phyloP scores from a whole-genome alignment of 2,113 vertebrate genomes.

The Peromyscus californicus region DNA sequence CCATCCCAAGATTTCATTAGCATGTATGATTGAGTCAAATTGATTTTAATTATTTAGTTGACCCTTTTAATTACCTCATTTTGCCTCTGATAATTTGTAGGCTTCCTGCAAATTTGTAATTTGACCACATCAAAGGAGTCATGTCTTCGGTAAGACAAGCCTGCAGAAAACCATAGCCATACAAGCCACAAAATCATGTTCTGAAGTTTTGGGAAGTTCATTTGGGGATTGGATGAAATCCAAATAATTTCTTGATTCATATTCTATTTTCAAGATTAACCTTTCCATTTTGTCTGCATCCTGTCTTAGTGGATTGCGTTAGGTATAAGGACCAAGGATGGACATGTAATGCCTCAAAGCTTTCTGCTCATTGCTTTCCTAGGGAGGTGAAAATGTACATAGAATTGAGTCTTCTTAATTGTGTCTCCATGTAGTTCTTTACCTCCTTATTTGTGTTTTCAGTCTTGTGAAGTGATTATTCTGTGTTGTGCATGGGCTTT shows the following conservation, averaged over 20 bases:
- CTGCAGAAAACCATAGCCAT: neutral
- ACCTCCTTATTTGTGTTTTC: neutral
- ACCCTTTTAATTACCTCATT: constrained; percentile 64
- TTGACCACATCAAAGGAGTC: constrained; percentile 44
- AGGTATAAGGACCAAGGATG: neutral
- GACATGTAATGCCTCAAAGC: neutral
- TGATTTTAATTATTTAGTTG: constrained; percentile 67
- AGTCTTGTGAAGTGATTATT: neutral
- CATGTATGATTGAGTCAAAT: constrained; percentile 34
- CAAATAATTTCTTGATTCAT: neutral
- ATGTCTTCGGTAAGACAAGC: neutral
- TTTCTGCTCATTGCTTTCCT: neutral
- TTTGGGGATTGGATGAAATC: neutral
- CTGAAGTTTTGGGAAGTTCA: neutral
- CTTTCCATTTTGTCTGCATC: neutral
- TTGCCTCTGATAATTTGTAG: constrained; percentile 51
- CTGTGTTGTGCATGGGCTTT: neutral
- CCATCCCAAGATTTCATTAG: constrained; percentile 56
- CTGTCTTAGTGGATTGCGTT: neutral
- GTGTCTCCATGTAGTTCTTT: neutral
- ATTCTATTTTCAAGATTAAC: neutral
- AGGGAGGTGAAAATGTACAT: neutral
- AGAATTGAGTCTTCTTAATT: neutral
- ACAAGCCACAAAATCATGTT: neutral
- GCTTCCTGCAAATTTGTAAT: constrained; percentile 27